Conservation (phyloP, 2,113 vertebrate genomes). For the Protobothrops flavoviridis region DNA sequence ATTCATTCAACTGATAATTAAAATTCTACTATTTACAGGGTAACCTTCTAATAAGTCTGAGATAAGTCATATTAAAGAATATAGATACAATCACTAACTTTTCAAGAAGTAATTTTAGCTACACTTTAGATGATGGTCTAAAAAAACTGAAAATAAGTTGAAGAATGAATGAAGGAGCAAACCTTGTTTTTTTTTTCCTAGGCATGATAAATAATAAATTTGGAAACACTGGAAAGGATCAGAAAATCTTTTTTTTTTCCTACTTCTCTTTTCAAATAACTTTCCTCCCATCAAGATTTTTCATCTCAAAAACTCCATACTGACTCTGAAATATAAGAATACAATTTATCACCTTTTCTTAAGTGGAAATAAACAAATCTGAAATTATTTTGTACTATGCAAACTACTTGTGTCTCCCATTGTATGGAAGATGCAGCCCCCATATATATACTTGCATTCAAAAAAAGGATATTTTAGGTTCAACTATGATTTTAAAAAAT, state of each 20-base stretch:
- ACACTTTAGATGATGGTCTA: neutral
- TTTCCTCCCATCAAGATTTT: neutral
- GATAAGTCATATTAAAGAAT: neutral
- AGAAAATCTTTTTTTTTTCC: neutral
- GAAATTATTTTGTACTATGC: neutral
- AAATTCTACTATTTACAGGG: neutral
- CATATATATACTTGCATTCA: neutral
- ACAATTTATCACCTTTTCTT: neutral
- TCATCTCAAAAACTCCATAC: neutral
- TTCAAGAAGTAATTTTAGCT: neutral
- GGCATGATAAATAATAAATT: neutral
- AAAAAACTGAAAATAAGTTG: neutral
- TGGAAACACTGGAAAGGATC: neutral
- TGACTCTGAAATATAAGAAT: neutral
- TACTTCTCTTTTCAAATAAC: neutral
- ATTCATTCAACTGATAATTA: conserved; percentile 18
- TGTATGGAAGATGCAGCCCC: neutral
- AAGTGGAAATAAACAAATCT: neutral
- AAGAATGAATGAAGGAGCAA: neutral
- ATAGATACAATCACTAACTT: neutral
- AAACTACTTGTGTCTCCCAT: neutral
- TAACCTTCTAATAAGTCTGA: neutral
- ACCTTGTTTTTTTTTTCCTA: neutral
- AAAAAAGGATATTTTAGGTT: neutral
- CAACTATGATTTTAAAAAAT: neutral